These are phyloP conservation scores for Idaea straminata DNA, from an alignment of 2,888 invertebrate species.

Conservation along the genomic window DNA sequence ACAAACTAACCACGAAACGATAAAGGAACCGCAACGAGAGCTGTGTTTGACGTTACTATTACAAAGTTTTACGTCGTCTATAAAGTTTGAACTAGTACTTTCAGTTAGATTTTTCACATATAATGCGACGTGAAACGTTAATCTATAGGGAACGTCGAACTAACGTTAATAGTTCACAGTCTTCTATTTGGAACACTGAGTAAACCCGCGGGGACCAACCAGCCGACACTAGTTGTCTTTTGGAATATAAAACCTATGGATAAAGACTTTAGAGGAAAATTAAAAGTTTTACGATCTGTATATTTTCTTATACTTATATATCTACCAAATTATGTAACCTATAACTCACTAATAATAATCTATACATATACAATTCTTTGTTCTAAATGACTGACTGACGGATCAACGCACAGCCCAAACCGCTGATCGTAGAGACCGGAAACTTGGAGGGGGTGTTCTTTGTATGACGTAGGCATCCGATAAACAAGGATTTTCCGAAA, in stretches of 20 bases:
- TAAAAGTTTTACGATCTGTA: background rate
- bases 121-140: constrained; percentile 35
- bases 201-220: constrained; percentile 44
- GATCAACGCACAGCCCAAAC: no score
- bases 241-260: constrained; percentile 34
- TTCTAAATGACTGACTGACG: no score
- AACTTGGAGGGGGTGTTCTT: no score
- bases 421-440: no score
- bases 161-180: constrained; percentile 56
- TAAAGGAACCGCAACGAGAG: constrained; percentile 12
- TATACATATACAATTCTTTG: no score
- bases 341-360: no score
- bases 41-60: constrained; percentile 18
- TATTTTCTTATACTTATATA: background rate
- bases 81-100: constrained; percentile 33
- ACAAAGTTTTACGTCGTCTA: constrained; percentile 32
- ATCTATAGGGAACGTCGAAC: constrained; percentile 38
- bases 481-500: no score
- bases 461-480: no score
- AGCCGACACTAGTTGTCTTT: constrained; percentile 21
- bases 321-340: no score
- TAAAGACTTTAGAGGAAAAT: background rate
- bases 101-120: constrained; percentile 35
- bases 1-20: constrained; percentile 21
- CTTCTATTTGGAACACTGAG: constrained; percentile 44